Evolutionary conservation across 37 sponge, comb jelly and placozoan genomes (phyloP).

Genomic region (Diacarnus erythraeanus): DNA sequence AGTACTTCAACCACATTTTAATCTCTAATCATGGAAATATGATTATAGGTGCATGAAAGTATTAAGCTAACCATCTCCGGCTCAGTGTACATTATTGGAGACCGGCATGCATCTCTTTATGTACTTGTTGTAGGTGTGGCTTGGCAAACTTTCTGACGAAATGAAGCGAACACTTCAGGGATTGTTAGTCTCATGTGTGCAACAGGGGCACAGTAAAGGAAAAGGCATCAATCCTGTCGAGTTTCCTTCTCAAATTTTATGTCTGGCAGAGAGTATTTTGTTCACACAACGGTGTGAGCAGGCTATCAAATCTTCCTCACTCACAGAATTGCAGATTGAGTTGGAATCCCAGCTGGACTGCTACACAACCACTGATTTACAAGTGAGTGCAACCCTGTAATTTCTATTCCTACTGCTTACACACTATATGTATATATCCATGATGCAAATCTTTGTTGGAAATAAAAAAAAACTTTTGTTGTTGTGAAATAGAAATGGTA

Average conservation of each 20-base stretch:
- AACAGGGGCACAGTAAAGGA: slow-evolving; percentile 24
- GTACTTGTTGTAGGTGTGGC: slow-evolving; percentile 68
- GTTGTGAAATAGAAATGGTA: too few relatives aligned
- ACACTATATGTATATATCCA: too few relatives aligned
- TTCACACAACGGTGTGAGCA: slow-evolving; percentile 96
- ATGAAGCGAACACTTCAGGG: slow-evolving; percentile 88
- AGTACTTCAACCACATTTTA: too few relatives aligned
- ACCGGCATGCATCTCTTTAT: background rate
- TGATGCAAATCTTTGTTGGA: too few relatives aligned
- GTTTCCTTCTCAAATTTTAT: slow-evolving; percentile 93
- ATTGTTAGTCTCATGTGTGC: slow-evolving; percentile 73
- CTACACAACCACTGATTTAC: slow-evolving; percentile 76
- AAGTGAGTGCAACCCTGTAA: slow-evolving; percentile 10
- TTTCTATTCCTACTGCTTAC: too few relatives aligned
- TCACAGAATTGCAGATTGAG: slow-evolving; percentile 83
- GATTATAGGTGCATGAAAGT: too few relatives aligned
- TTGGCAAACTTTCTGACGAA: slow-evolving; percentile 76
- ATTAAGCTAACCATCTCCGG: too few relatives aligned
- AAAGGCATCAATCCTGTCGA: slow-evolving; percentile 62
- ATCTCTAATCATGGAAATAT: too few relatives aligned
- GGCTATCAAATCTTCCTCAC: slow-evolving; percentile 66
- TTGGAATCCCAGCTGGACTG: slow-evolving; percentile 87
- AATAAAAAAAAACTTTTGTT: too few relatives aligned
- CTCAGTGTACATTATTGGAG: background rate
- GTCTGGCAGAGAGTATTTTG: slow-evolving; percentile 84